Evolutionary conservation across 2,113 vertebrate species (phyloP).

Genomic region (Ibidorhyncha struthersii): DNA sequence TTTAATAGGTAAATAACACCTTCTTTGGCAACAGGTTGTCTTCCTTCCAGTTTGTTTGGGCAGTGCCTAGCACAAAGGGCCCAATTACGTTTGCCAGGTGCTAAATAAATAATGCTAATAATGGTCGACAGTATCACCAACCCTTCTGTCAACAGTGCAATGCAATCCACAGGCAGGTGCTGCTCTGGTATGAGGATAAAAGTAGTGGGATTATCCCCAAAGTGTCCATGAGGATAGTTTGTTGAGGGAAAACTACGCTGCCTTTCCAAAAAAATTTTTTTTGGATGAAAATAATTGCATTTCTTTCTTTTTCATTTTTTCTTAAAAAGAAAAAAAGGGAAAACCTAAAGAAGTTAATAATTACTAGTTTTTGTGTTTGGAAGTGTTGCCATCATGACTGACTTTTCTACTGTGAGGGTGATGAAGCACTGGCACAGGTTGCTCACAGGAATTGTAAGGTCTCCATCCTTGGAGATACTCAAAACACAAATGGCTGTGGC

Average conservation of each 20-base stretch:
- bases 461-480: not conserved
- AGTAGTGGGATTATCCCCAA: not conserved
- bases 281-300: not conserved
- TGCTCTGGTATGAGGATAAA: not conserved
- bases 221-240: not conserved
- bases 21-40: not conserved
- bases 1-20: not conserved
- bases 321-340: not conserved
- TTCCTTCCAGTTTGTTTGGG: not conserved
- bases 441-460: not conserved
- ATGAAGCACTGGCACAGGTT: not conserved
- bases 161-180: not conserved
- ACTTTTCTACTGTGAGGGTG: not conserved
- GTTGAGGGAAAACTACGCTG: not conserved
- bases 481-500: not conserved
- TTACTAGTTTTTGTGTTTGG: not conserved
- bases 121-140: not conserved
- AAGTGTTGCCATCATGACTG: not conserved
- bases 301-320: not conserved
- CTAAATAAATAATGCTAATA: conserved; percentile 8
- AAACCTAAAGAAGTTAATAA: not conserved
- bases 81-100: not conserved
- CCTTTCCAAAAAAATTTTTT: not conserved
- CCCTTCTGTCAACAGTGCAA: not conserved
- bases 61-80: not conserved